A percentile compares a stretch with the other conserved stretches of the same genome.
Evolutionary conservation across 1,140 invertebrate genomes (phyloP).

Genomic region (Drosophila guanche): DNA sequence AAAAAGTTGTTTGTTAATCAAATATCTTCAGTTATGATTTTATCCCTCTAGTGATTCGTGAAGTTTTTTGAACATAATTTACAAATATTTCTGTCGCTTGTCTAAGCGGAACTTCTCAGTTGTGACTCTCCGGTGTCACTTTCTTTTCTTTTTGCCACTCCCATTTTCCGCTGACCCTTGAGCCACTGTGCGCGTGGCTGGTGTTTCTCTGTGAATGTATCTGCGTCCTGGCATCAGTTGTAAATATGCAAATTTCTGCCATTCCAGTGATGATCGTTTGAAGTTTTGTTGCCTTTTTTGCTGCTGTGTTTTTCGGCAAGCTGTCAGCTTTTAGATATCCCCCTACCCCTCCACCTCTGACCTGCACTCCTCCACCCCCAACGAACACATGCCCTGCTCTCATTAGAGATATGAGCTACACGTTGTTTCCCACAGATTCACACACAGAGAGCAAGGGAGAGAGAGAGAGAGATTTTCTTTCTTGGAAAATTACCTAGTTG

Average conservation of each 20-base stretch:
- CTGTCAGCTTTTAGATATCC: conserved; percentile 27
- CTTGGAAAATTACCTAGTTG: conserved; percentile 35
- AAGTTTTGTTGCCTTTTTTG: conserved; percentile 3
- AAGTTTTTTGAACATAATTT: no score
- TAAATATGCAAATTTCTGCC: conserved; percentile 36
- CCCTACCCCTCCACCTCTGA: no score
- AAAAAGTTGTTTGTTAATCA: no score
- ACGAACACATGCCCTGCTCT: no score
- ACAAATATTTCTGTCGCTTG: no score
- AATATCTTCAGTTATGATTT: no score
- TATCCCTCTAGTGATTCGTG: no score
- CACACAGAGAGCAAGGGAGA: background rate
- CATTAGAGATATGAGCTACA: conserved; percentile 4
- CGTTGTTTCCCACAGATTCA: conserved; percentile 31
- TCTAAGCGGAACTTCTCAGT: no score
- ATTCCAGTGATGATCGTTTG: conserved; percentile 14
- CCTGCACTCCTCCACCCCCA: no score
- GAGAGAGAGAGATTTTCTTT: conserved; percentile 29
- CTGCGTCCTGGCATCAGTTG: conserved; percentile 26
- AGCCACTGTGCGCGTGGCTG: conserved; percentile 16
- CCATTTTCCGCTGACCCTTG: background rate
- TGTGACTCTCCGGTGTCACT: background rate
- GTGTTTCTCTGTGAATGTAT: conserved; percentile 8
- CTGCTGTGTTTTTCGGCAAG: conserved; percentile 21
- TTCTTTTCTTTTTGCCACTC: background rate